phyloP scores from a whole-genome alignment of 2,888 invertebrate genomes.

The Hesperia comma region DNA sequence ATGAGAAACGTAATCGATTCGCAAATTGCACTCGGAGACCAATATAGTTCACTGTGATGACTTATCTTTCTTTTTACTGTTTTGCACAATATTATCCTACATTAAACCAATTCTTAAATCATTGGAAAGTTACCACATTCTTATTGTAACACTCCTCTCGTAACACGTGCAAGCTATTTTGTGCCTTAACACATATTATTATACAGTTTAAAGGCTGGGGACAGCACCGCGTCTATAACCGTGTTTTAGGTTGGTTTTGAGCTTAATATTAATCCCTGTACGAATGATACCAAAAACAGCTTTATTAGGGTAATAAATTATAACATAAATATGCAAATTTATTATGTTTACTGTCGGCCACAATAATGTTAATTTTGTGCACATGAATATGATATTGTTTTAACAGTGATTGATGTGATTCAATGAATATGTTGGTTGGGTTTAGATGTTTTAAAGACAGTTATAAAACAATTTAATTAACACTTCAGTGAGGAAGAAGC shows the following conservation, averaged over 20 bases:
- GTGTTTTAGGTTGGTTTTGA: not conserved
- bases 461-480: no score
- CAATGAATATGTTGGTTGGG: not conserved
- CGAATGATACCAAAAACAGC: slow-evolving; percentile 8
- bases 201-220: not conserved
- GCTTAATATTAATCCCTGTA: slow-evolving; percentile 13
- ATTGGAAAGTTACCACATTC: no score
- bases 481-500: no score
- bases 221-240: not conserved
- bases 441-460: no score
- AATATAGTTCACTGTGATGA: no score
- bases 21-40: no score
- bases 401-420: not conserved
- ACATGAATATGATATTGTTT: not conserved
- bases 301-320: slow-evolving; percentile 14
- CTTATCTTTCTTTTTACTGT: no score
- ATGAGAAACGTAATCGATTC: no score
- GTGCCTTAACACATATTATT: not conserved
- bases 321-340: slow-evolving; percentile 11
- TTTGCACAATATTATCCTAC: no score
- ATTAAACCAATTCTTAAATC: no score
- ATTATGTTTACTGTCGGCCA: not conserved
- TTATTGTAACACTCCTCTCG: no score
- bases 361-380: not conserved
- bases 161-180: no score